Base-by-base conservation (phyloP, 1,140 invertebrate genomes). In the Caenorhabditis inopinata region DNA sequence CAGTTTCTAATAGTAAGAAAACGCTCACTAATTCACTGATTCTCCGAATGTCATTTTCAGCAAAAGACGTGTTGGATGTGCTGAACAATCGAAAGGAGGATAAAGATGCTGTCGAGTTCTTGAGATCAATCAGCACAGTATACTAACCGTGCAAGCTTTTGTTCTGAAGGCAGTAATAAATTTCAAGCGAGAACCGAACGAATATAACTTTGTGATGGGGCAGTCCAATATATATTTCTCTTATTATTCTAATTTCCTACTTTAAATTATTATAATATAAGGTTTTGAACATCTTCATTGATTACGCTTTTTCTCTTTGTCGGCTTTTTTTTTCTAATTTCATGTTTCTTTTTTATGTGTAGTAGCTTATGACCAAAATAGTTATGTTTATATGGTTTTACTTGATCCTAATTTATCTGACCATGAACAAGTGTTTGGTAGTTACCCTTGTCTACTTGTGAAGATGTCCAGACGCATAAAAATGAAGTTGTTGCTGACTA, bases 31-130 rank as follows among this genome's bases (percentile, higher is more conserved):
- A 16, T 49, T 78, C 18, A 27, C 2, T 23, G 38, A 78, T 47
- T 7, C 4, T 68, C 76, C 75, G 49, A 76, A 80, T 86, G 88
- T 87, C 81, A 82, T 82, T 91, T 92, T 78, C 87, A 95, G 94
- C 92, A 88, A 92, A 93, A 80, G 87, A 89, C 76, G 91, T 93
- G 9, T 90, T 96, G 46, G 92, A 92, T 85, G 93, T 94, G 1
- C 86, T 97, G 49, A 93, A 94, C 85, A 92, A 92, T 49, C 90
- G 96, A 83, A 93, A 93, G 87, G 94, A 94, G 82, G 95, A 97
- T 89, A 95, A 93, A 90, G 92, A 93, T 87, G 95, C 95, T 25
- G 92, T 92, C 88, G 95, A 96, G 73, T 97, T 97, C 89, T 90
- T 95, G n/a, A 47, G 84, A 23, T 80, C 84, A 3, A 47, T 88